Base-by-base conservation (phyloP, 2,888 invertebrate genomes). In the Lithodes maja region DNA sequence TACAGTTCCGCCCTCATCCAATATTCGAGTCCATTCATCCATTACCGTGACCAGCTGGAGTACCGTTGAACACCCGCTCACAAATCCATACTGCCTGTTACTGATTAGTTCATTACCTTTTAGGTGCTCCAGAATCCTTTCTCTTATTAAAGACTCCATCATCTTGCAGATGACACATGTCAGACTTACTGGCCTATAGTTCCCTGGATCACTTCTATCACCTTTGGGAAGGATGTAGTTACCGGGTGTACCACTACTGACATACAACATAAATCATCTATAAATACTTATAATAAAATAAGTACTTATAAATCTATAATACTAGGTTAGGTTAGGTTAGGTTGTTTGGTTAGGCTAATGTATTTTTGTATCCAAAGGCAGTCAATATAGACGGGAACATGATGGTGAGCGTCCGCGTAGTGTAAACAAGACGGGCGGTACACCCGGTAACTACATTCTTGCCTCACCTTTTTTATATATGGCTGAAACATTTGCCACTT, bases 71-170 rank as follows among this genome's bases (percentile, higher is more conserved):
- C 61, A 7, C 12, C 61, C 82, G 15, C n/a, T 9, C 52, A 81
- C 33, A n/a, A 81, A 81, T 54, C 82, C 82, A 55, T 54, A 53
- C n/a, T 81, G 82, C n/a, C 17, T 81, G 61, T 81, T 81, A 52
- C 82, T 81, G 5, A 61, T 61, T 12, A 61, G 82, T 81, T 55
- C 15, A 12, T 33, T 12, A 7, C 5, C 61, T n/a, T 81, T 81
- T 61, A 81, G 53, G 61, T 81, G 82, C 33, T 53, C 33, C 33
- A 33, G 55, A 17, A 74, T n/a, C n/a, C 55, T 53, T n/a, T 52
- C 17, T 53, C 54, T 15, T 81, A 53, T 81, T 61, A 55, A 7
- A 55, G n/a, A 15, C 17, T 81, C 53, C 82, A 81, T 81, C 33
- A 81, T 54, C 17, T 81, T 81, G 33, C 82, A 54, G 54, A 81